Evolutionary conservation across 2,797 vertebrate genomes (phyloP).

Genomic region (Arremon brunneinucha): DNA sequence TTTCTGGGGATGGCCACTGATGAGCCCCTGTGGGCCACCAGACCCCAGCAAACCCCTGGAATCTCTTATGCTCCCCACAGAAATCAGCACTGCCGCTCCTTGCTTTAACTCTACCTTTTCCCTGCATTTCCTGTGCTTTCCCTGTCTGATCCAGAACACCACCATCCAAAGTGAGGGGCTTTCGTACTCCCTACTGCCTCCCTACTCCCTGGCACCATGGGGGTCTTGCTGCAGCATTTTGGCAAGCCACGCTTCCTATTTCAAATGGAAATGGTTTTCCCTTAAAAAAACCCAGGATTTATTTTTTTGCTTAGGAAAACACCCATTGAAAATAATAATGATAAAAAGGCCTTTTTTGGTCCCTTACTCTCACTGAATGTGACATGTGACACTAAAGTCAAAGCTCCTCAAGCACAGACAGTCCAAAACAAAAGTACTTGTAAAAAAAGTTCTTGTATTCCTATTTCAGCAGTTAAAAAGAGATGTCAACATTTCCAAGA

Average conservation of each 20-base stretch:
- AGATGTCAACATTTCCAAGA: background rate
- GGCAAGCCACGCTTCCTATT: background rate
- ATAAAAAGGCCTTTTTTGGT: background rate
- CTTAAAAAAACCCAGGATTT: background rate
- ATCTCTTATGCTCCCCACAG: background rate
- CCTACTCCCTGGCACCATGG: accelerated
- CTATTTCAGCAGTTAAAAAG: background rate
- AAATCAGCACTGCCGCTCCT: background rate
- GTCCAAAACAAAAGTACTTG: background rate
- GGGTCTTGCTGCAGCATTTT: background rate
- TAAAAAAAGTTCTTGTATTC: accelerated
- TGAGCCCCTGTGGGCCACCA: accelerated
- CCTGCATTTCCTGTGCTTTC: background rate
- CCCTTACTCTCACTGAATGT: background rate
- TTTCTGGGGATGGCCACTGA: accelerated
- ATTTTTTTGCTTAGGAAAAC: background rate
- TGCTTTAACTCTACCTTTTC: background rate
- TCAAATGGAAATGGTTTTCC: background rate
- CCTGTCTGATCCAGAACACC: background rate
- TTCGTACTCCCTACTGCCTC: background rate
- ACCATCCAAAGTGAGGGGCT: background rate
- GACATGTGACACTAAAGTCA: background rate
- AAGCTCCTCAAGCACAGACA: background rate
- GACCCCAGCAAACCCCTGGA: background rate
- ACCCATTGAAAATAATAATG: background rate